These are phyloP conservation scores for Nymphalis io DNA, from an alignment of 1,140 invertebrate genomes.

Conservation along the genomic window DNA sequence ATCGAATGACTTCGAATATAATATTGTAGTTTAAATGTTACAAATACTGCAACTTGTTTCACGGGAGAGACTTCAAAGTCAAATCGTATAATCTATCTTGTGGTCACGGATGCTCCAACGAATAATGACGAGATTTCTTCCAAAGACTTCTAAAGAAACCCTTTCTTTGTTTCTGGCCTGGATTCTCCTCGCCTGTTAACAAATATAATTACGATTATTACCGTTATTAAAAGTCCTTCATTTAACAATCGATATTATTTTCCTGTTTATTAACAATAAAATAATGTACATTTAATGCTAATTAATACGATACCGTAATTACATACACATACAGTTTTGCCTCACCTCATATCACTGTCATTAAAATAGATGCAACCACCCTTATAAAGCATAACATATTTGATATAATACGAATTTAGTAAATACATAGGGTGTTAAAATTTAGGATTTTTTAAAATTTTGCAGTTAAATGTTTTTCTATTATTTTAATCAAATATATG, in stretches of 20 bases:
- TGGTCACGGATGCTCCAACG: conserved; percentile 86
- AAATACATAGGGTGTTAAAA: no score
- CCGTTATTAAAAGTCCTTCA: conserved; percentile 2
- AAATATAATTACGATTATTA: conserved; percentile 44
- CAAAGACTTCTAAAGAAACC: conserved; percentile 92
- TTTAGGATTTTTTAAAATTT: no score
- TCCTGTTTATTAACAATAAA: neutral
- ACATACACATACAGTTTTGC: no score
- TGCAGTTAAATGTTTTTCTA: no score
- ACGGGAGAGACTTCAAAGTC: conserved; percentile 51
- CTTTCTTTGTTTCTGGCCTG: conserved; percentile 87
- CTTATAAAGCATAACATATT: no score
- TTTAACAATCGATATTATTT: neutral
- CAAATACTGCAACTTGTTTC: conserved; percentile 22
- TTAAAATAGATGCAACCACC: no score
- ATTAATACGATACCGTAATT: no score
- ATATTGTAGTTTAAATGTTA: conserved; percentile 9
- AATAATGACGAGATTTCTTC: conserved; percentile 91
- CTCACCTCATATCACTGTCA: no score
- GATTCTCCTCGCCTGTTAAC: conserved; percentile 84
- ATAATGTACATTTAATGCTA: no score
- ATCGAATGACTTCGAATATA: conserved; percentile 18
- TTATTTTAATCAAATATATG: no score
- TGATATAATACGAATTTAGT: no score
- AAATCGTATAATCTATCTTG: conserved; percentile 38